A percentile compares a stretch with the other conserved stretches of the same genome.
Conservation (phyloP, 2,113 vertebrate genomes). For the Archilochus colubris region DNA sequence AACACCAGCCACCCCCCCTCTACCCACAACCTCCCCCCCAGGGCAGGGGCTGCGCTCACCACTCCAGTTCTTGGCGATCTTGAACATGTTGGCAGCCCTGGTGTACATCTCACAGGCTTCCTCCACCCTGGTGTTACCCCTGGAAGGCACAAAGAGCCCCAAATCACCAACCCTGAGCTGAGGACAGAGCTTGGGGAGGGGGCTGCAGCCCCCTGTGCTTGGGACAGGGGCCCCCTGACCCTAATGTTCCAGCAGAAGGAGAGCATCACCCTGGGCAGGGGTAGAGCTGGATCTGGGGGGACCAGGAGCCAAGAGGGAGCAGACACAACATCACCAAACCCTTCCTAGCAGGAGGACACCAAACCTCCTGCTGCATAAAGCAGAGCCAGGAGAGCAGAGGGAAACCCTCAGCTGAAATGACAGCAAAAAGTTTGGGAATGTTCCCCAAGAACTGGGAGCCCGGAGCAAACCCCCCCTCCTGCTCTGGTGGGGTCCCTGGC, state of each 20-base stretch:
- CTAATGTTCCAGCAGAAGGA: not conserved
- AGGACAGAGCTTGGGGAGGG: not conserved
- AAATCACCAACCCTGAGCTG: rapidly evolving
- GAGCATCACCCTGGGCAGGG: not conserved
- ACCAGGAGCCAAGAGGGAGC: not conserved
- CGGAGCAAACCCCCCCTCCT: not conserved
- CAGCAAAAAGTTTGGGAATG: not conserved
- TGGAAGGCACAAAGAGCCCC: conserved; percentile 51
- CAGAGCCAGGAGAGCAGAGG: too few species aligned
- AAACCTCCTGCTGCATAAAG: not conserved
- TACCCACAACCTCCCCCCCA: not conserved
- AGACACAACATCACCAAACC: not conserved
- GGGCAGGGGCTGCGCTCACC: conserved; percentile 75
- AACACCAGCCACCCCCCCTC: rapidly evolving
- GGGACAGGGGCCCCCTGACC: rapidly evolving
- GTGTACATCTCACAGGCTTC: conserved; percentile 99
- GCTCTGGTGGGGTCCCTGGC: not conserved
- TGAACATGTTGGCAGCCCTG: conserved; percentile 99
- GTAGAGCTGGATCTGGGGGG: not conserved
- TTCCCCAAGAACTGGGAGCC: not conserved
- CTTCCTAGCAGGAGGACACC: too few species aligned
- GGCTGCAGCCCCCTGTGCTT: not conserved
- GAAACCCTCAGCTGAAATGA: not conserved
- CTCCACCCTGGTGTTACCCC: conserved; percentile 93
- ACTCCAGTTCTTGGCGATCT: conserved; percentile 98